Base-by-base conservation (phyloP, 2,888 invertebrate species). In the Eristalis intricaria region DNA sequence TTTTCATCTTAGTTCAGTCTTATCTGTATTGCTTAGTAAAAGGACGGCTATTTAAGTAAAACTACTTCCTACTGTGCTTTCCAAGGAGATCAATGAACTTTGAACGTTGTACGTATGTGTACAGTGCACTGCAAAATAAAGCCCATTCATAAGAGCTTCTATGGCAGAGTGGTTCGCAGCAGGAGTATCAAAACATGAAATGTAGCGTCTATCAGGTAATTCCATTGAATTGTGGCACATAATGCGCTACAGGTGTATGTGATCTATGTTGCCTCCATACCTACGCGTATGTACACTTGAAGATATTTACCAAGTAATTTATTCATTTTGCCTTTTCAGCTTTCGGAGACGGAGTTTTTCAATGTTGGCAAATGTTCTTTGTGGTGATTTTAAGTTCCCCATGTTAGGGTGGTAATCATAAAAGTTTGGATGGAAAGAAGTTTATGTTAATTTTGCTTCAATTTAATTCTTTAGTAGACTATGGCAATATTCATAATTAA, bases 191-290 rank as follows among this genome's bases (percentile, higher is more conserved):
- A 80, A 58, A 66, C 75, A 84, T 80, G 79, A 66, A 80, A 84
- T 80, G 74, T 80, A 71, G 50, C 70, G 80, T 66, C 38, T 75
- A 23, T 64, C 61, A 38, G 74, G 70, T 75, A 75, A 84, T 80
- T 84, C 66, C 61, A 75, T 66, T 75, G 75, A 84, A 84, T 79
- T 84, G 74, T 75, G 74, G 29, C 29, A 32, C 65, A 71, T 84
- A 75, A 71, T 19, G 38, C 43, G 70, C 70, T 71, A 75, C 71
- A 71, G 80, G 56, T 84, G 19, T 65, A 38, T n/a, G n/a, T n/a
- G n/a, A n/a, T n/a, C n/a, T 56, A 63, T 50, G 11, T 64, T 74
- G 40, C 58, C 78, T 69, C 32, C 22, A 58, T 35, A 32, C 19
- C 69, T 29, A 32, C 32, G 32, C 32, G 29, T 63, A 35, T 38